These are phyloP conservation scores for Diogma glabrata DNA, from an alignment of 2,888 invertebrate genomes.

Conservation along the genomic window DNA sequence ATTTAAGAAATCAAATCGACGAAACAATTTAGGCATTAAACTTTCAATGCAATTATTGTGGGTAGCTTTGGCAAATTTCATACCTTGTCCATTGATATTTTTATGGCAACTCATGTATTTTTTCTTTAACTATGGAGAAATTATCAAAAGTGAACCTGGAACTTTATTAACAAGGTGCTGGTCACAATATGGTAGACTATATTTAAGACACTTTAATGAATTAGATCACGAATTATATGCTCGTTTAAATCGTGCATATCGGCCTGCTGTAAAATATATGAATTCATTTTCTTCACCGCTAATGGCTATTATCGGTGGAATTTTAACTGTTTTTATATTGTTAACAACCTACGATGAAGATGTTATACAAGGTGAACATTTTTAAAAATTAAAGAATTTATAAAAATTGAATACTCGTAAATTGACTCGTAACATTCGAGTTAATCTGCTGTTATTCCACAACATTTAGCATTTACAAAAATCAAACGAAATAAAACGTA, in stretches of 20 bases:
- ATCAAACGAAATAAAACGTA: too few relatives aligned
- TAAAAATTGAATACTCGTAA: too few relatives aligned
- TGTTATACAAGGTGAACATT: conserved; percentile 82
- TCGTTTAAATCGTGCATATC: conserved; percentile 82
- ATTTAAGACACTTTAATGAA: conserved; percentile 95
- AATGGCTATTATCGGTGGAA: conserved; percentile 66
- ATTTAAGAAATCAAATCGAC: conserved; percentile 68
- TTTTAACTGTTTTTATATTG: conserved; percentile 67
- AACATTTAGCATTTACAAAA: too few relatives aligned
- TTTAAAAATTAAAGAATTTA: too few relatives aligned
- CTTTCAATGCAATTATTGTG: conserved; percentile 62
- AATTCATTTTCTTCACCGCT: conserved; percentile 82
- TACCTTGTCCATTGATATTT: conserved; percentile 79
- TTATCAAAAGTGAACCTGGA: conserved; percentile 80
- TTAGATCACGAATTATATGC: conserved; percentile 93
- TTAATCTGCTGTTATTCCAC: too few relatives aligned
- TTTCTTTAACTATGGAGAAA: conserved; percentile 84
- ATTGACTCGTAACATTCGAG: too few relatives aligned
- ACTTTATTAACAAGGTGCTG: conserved; percentile 78
- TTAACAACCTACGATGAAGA: conserved; percentile 87
- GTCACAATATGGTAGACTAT: conserved; percentile 85
- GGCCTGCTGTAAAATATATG: conserved; percentile 85
- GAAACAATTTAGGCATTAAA: conserved; percentile 64
- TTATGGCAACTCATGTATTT: conserved; percentile 90
- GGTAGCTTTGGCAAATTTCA: conserved; percentile 71